phyloP scores from a whole-genome alignment of 2,888 invertebrate species.

The Leptarthrus brevirostris region DNA sequence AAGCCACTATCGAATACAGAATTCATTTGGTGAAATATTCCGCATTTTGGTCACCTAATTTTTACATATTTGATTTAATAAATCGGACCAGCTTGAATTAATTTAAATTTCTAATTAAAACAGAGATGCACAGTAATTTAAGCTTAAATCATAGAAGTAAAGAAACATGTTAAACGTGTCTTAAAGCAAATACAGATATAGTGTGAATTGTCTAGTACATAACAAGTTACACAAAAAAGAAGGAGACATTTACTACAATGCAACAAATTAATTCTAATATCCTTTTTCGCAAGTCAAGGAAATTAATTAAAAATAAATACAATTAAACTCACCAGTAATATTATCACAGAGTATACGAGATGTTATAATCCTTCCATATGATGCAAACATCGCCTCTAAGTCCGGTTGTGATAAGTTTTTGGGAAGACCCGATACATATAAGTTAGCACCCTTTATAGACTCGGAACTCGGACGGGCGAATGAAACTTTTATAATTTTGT shows the following conservation, averaged over 20 bases:
- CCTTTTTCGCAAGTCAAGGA: background rate
- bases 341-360: conserved; percentile 97
- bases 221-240: background rate
- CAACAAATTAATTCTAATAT: background rate
- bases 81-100: too few relatives aligned
- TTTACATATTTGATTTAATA: too few relatives aligned
- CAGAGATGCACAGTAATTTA: too few relatives aligned
- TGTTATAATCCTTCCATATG: conserved; percentile 96
- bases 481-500: conserved; percentile 99
- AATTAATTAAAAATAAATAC: too few relatives aligned
- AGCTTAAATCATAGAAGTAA: too few relatives aligned
- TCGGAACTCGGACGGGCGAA: conserved; percentile 97
- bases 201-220: background rate
- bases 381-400: conserved; percentile 92
- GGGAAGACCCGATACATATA: conserved; percentile 96
- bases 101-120: too few relatives aligned
- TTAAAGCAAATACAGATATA: too few relatives aligned
- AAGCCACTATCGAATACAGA: too few relatives aligned
- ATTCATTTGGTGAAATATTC: too few relatives aligned
- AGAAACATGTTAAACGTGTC: too few relatives aligned
- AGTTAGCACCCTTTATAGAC: conserved; percentile 97
- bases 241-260: background rate
- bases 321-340: conserved; percentile 65
- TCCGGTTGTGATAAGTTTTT: conserved; percentile 97
- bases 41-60: too few relatives aligned